A percentile compares a stretch with the other conserved stretches of the same genome.
Evolutionary conservation across 2,888 invertebrate genomes (phyloP).

Genomic region (Chrysolina americana): DNA sequence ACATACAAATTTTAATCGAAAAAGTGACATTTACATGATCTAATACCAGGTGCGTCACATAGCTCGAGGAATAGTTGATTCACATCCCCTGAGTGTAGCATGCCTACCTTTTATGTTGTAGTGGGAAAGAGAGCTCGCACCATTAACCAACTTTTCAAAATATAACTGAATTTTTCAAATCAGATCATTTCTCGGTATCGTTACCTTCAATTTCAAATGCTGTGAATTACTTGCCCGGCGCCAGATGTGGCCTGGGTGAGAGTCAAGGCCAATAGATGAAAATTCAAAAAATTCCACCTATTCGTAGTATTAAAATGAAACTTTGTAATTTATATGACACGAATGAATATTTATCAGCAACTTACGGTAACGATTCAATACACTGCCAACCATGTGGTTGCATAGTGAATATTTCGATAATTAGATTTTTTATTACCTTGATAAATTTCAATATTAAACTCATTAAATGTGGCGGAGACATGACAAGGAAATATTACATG

Average conservation of each 20-base stretch:
- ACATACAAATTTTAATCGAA: too few species aligned
- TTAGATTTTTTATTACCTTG: conserved; percentile 14
- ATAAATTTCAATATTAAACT: conserved; percentile 9
- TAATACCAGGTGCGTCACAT: too few species aligned
- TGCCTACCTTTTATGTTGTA: too few species aligned
- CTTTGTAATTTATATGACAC: conserved; percentile 5
- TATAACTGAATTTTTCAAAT: not conserved
- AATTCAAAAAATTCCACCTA: conserved; percentile 9
- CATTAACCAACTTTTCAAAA: not conserved
- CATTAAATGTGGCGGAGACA: conserved; percentile 12
- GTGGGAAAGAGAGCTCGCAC: too few species aligned
- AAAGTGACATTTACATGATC: too few species aligned
- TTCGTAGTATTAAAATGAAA: not conserved
- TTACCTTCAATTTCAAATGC: not conserved
- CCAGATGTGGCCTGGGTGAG: not conserved
- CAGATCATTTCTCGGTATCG: not conserved
- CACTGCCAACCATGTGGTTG: not conserved
- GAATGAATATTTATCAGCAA: conserved; percentile 17
- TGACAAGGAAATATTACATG: conserved; percentile 19
- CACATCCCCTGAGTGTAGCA: too few species aligned
- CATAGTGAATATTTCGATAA: conserved; percentile 11
- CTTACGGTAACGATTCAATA: conserved; percentile 13
- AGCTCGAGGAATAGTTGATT: too few species aligned
- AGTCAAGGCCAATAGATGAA: not conserved
- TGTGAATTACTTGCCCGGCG: not conserved